Evolutionary conservation across 2,888 invertebrate species (phyloP).

Genomic region (Nemotelus nigrinus): DNA sequence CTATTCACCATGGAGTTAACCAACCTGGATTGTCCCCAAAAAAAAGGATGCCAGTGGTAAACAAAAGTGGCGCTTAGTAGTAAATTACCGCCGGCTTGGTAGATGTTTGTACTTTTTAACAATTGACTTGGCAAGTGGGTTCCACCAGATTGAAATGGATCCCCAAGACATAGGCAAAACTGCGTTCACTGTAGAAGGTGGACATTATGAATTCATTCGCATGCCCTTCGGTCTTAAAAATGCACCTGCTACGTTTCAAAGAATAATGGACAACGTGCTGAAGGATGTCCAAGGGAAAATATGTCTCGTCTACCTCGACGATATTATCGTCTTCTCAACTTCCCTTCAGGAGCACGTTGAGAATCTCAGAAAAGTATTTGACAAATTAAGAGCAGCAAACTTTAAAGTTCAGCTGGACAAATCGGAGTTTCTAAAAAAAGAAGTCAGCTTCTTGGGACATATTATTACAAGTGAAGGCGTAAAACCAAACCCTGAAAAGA

Average conservation of each 20-base stretch:
- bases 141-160: constrained; percentile 28
- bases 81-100: background rate
- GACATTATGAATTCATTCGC: constrained; percentile 19
- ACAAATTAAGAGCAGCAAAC: constrained; percentile 45
- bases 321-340: background rate
- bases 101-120: background rate
- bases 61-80: constrained; percentile 6
- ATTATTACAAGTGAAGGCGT: constrained; percentile 55
- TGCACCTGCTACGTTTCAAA: background rate
- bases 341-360: constrained; percentile 7
- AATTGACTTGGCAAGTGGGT: background rate
- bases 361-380: constrained; percentile 51
- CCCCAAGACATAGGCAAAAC: constrained; percentile 25
- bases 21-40: too few relatives aligned
- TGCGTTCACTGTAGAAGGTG: constrained; percentile 32
- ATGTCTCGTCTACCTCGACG: background rate
- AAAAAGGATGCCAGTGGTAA: too few relatives aligned
- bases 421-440: constrained; percentile 53
- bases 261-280: background rate
- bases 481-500: constrained; percentile 55
- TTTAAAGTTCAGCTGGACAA: constrained; percentile 55
- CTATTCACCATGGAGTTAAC: constrained; percentile 9
- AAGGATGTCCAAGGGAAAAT: constrained; percentile 10
- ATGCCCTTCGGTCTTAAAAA: background rate
- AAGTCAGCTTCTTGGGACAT: constrained; percentile 56